Percentiles rank a stretch among this genome's conserved stretches.
Evolutionary conservation across 2,797 vertebrate species (phyloP).

Genomic region (Distichodus sexfasciatus): DNA sequence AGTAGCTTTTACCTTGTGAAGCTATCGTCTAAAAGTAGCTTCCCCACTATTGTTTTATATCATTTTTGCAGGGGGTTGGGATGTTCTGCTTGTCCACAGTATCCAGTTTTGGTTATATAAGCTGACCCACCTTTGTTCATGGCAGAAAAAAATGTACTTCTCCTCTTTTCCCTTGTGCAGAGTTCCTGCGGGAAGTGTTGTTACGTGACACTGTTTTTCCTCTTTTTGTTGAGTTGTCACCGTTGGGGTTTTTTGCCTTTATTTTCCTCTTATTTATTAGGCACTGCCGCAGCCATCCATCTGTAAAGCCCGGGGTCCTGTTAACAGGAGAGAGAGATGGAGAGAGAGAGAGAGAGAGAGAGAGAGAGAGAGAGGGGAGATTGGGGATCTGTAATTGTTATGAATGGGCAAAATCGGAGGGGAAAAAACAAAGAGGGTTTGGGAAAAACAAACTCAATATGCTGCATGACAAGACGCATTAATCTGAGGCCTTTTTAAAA

Average conservation of each 20-base stretch:
- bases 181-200: neutral
- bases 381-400: constrained; percentile 39
- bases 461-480: constrained; percentile 46
- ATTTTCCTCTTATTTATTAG: constrained; percentile 17
- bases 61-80: too few species aligned
- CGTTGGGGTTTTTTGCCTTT: constrained; percentile 25
- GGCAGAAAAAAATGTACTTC: too few species aligned
- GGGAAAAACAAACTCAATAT: constrained; percentile 51
- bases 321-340: too few species aligned
- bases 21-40: too few species aligned
- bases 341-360: too few species aligned
- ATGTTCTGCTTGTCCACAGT: too few species aligned
- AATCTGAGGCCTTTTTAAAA: constrained; percentile 39
- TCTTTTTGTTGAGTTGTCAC: constrained; percentile 14
- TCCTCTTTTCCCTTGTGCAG: neutral
- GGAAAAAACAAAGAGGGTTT: constrained; percentile 40
- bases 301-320: constrained; percentile 15
- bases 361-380: neutral
- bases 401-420: constrained; percentile 39
- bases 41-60: too few species aligned
- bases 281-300: constrained; percentile 14
- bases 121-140: too few species aligned
- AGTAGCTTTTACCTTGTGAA: too few species aligned
- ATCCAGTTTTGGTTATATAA: too few species aligned
- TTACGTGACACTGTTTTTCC: too few species aligned